Conservation (phyloP, 2,113 vertebrate genomes). For the Xenus cinereus region DNA sequence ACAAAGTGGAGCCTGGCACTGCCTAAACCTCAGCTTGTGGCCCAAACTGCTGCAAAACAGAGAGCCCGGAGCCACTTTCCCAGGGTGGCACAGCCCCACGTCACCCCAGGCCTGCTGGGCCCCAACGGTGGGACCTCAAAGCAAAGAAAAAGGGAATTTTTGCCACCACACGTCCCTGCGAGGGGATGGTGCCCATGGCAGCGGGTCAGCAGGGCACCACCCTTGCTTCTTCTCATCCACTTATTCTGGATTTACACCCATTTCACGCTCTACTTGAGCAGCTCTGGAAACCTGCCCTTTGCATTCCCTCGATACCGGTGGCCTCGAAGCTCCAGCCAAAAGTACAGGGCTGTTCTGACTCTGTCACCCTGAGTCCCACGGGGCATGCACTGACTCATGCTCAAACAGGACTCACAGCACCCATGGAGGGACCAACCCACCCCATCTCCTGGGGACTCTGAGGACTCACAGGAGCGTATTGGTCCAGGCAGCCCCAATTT, state of each 20-base stretch:
- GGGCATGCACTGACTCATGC: rapidly evolving
- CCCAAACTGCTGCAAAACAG: too few species aligned
- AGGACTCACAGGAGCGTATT: background rate
- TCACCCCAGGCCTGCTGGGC: too few species aligned
- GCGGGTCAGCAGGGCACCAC: rapidly evolving
- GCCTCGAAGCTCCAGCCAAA: background rate
- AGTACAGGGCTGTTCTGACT: rapidly evolving
- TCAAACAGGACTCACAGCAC: background rate
- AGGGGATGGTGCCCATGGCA: background rate
- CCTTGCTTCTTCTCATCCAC: background rate
- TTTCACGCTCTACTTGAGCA: background rate
- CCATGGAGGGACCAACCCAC: rapidly evolving
- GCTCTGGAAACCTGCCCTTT: background rate
- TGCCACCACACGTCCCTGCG: rapidly evolving
- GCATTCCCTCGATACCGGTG: rapidly evolving
- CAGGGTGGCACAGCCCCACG: background rate
- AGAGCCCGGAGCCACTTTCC: rapidly evolving
- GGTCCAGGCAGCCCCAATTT: background rate
- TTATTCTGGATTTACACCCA: background rate
- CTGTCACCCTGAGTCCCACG: rapidly evolving
- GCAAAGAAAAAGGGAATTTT: background rate
- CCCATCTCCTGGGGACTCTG: background rate
- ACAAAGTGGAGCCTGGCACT: background rate
- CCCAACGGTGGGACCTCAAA: background rate
- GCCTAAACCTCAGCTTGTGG: background rate